These are phyloP conservation scores for Tridacna crocea DNA, from an alignment of 2,888 invertebrate genomes.

Conservation along the genomic window DNA sequence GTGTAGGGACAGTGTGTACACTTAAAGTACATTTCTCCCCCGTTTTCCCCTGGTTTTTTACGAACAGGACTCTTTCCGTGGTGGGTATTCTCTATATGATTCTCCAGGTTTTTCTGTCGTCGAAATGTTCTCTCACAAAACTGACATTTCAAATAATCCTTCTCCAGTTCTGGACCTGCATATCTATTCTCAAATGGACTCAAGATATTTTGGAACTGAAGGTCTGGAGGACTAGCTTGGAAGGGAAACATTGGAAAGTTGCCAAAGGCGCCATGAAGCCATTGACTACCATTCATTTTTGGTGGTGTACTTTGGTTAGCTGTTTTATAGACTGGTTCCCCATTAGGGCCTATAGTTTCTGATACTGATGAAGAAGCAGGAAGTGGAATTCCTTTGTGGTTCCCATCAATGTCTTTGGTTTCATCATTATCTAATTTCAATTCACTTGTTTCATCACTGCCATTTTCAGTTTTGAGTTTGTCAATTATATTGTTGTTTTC, in stretches of 20 bases:
- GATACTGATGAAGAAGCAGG: conserved; percentile 50
- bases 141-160: conserved; percentile 80
- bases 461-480: conserved; percentile 41
- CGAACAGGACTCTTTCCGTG: conserved; percentile 79
- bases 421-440: conserved; percentile 18
- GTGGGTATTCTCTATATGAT: conserved; percentile 83
- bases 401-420: conserved; percentile 28
- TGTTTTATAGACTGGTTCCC: conserved; percentile 44
- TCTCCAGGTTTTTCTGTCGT: conserved; percentile 82
- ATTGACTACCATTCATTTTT: conserved; percentile 69
- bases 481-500: conserved; percentile 60
- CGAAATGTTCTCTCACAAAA: conserved; percentile 82
- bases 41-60: conserved; percentile 68
- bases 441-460: conserved; percentile 38
- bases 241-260: conserved; percentile 75
- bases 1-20: conserved; percentile 84
- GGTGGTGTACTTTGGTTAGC: conserved; percentile 54
- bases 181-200: conserved; percentile 77
- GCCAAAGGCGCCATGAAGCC: conserved; percentile 70
- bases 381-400: conserved; percentile 54
- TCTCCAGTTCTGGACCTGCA: conserved; percentile 71
- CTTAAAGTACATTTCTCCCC: conserved; percentile 82
- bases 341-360: conserved; percentile 49
- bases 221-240: conserved; percentile 74
- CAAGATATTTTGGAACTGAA: conserved; percentile 73